phyloP scores from a whole-genome alignment of 2,113 vertebrate species.

The Lota lota region DNA sequence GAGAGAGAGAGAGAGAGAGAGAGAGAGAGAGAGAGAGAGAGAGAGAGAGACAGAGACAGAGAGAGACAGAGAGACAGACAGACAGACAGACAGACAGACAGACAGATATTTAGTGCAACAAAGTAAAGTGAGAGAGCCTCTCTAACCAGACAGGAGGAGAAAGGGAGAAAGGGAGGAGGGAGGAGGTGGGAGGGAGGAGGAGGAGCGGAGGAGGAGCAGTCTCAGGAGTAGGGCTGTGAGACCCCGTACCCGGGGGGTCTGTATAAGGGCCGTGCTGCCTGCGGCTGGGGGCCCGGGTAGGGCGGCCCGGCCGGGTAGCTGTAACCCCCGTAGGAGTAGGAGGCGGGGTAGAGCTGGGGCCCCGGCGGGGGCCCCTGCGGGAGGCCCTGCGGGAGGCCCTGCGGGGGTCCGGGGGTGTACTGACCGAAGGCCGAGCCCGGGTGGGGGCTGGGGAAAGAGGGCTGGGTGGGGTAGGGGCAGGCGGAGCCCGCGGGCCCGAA shows the following conservation, averaged over 20 bases:
- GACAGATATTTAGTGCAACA: constrained; percentile 57
- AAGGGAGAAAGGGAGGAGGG: neutral
- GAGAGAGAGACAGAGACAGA: neutral
- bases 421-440: constrained; percentile 71
- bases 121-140: constrained; percentile 55
- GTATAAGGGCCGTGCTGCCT: constrained; percentile 50
- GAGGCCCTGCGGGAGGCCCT: constrained; percentile 46
- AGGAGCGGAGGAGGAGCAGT: constrained; percentile 22
- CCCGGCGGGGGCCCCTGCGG: constrained; percentile 37
- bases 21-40: neutral
- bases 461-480: constrained; percentile 73
- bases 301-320: constrained; percentile 62
- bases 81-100: constrained; percentile 22
- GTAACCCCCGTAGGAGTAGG: constrained; percentile 69
- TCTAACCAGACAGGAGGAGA: constrained; percentile 20
- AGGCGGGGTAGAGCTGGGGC: constrained; percentile 55
- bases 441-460: constrained; percentile 62
- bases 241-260: constrained; percentile 73
- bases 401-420: constrained; percentile 56
- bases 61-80: constrained; percentile 1
- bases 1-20: constrained; percentile 25
- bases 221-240: constrained; percentile 75
- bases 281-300: constrained; percentile 65
- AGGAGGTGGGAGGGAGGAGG: constrained; percentile 13
- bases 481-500: constrained; percentile 51